Base-by-base conservation (phyloP, 2,797 vertebrate genomes). In the Bufotes viridis region DNA sequence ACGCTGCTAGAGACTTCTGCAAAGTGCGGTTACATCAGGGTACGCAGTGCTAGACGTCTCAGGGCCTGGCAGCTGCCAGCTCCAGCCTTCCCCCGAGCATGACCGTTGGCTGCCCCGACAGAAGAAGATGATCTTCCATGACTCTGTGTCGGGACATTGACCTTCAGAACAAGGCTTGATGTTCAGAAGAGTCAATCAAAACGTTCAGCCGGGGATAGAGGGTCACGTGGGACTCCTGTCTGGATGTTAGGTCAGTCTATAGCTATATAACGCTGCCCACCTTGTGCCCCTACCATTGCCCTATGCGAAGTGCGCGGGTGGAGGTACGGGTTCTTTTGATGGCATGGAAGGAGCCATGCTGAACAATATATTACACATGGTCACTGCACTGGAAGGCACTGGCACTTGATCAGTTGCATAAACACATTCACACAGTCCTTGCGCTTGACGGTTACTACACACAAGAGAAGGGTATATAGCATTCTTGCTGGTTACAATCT, bases 81-180 rank as follows among this genome's bases (percentile, higher is more conserved):
- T 34, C 26, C 69, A 58, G 42, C 18, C 53, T 76, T 20, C 51
- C 20, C 20, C 24, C 0, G 78, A 34, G 15, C 8, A 12, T 60
- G 26, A 80, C 58, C 5, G 26, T 17, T 13, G 24, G 24, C 55
- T 29, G 12, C 55, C n/a, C 14, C 1, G 24, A 20, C 26, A 80
- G 14, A 42, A 42, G 26, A 4, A 29, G 76, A 26, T 11, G 15
- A 4, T 60, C 55, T 12, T 29, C 2, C 51, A 12, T 26, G 53
- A 15, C 53, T 55, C 53, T 49, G 22, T 0, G 61, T 20, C 58
- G 53, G 55, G 18, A 34, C 53, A 60, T 58, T 29, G 55, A 79
- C 78, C 78, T 60, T 79, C 53, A 58, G 24, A 60, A 29, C 55
- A 58, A 78, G 76, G 53, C 20, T n/a, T 78, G 24, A 78, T 78